Evolutionary conservation across 2,797 vertebrate species (phyloP).

Genomic region (Enteromius mattozi): DNA sequence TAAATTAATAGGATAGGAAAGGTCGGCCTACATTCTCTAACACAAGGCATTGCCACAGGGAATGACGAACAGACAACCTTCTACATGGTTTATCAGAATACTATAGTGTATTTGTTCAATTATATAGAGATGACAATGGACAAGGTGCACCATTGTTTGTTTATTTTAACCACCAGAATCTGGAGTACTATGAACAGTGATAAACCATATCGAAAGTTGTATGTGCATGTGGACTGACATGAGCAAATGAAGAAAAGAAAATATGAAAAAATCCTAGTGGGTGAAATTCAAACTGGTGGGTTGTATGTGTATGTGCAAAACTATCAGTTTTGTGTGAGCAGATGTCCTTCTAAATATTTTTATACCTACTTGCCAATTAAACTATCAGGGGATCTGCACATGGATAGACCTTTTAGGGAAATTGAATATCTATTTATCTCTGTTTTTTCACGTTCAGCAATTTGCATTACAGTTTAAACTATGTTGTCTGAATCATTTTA

Average conservation of each 20-base stretch:
- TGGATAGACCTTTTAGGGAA: conserved; percentile 52
- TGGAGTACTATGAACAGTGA: neutral
- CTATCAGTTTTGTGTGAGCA: conserved; percentile 46
- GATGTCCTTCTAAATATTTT: conserved; percentile 57
- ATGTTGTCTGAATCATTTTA: conserved; percentile 3
- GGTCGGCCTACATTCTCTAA: conserved; percentile 77
- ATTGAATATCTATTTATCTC: conserved; percentile 49
- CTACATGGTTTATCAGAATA: conserved; percentile 23
- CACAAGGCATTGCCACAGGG: conserved; percentile 67
- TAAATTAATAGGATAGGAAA: conserved; percentile 76
- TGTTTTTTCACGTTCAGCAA: neutral
- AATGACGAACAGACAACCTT: conserved; percentile 62
- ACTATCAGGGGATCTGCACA: conserved; percentile 54
- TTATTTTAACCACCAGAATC: conserved; percentile 3
- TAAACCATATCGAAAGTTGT: neutral
- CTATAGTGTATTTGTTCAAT: conserved; percentile 32
- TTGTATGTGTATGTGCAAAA: conserved; percentile 48
- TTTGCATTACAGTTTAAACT: conserved; percentile 15
- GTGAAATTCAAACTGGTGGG: conserved; percentile 56
- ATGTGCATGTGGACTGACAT: neutral
- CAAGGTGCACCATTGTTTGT: neutral
- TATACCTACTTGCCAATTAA: conserved; percentile 59
- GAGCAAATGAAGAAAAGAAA: neutral
- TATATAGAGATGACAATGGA: conserved; percentile 25
- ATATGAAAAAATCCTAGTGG: neutral